Evolutionary conservation across 2,113 vertebrate species (phyloP).

Genomic region (Rallus limicola): DNA sequence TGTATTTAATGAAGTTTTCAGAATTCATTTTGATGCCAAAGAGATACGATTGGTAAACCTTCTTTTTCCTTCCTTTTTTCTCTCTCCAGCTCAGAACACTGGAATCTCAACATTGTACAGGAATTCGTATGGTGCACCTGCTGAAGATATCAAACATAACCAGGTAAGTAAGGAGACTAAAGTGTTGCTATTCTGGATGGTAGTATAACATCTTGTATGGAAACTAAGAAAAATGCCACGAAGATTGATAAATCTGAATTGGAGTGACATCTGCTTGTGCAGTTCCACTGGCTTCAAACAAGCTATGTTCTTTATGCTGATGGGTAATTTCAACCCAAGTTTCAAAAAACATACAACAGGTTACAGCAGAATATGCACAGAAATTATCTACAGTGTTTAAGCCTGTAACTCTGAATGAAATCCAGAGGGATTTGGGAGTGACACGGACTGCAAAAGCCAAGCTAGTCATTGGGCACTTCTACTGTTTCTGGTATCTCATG

Average conservation of each 20-base stretch:
- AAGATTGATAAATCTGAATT: background rate
- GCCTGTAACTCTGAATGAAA: background rate
- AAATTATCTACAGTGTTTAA: background rate
- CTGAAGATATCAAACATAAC: constrained; percentile 95
- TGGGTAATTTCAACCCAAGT: background rate
- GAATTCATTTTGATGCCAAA: background rate
- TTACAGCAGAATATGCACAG: background rate
- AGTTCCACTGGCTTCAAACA: background rate
- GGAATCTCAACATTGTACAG: constrained; percentile 95
- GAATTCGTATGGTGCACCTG: constrained; percentile 92
- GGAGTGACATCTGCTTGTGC: background rate
- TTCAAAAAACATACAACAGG: background rate
- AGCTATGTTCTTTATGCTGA: background rate
- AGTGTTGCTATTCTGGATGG: background rate
- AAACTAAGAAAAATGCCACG: background rate
- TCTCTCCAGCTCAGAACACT: constrained; percentile 86
- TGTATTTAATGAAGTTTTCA: background rate
- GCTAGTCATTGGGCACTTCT: background rate
- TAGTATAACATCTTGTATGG: background rate
- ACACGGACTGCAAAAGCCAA: background rate
- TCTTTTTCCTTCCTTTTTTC: constrained; percentile 20
- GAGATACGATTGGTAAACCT: background rate
- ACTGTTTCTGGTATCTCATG: fast-evolving
- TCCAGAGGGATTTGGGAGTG: background rate
- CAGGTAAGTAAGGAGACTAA: constrained; percentile 77